Percentiles rank a stretch among this genome's conserved stretches.
phyloP scores from a whole-genome alignment of 1,140 invertebrate species.

The Panagrolaimus sp. region DNA sequence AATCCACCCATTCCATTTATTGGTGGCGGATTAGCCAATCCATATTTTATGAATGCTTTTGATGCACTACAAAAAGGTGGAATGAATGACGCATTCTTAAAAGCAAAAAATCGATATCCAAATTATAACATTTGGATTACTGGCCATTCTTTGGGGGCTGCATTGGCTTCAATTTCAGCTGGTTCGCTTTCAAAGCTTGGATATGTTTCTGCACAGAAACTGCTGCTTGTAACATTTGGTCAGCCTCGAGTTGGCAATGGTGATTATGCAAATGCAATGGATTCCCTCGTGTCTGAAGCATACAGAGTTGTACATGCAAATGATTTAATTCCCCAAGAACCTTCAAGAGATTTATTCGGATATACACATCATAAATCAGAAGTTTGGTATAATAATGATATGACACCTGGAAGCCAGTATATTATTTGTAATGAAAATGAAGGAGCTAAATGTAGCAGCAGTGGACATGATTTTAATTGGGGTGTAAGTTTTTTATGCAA shows the following conservation, averaged over 20 bases:
- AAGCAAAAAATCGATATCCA: constrained; percentile 27
- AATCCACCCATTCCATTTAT: constrained; percentile 21
- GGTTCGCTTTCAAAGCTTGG: constrained; percentile 22
- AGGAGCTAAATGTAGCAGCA: no score
- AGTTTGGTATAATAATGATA: constrained; percentile 44
- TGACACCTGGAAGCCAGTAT: constrained; percentile 7
- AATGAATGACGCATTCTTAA: constrained; percentile 30
- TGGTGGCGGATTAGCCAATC: constrained; percentile 36
- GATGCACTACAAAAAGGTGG: constrained; percentile 30
- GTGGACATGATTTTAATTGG: no score
- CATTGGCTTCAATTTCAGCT: constrained; percentile 41
- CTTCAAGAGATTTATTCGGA: constrained; percentile 32
- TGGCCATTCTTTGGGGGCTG: constrained; percentile 41
- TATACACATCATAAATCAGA: constrained; percentile 43
- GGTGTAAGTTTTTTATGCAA: no score
- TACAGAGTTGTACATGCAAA: constrained; percentile 37
- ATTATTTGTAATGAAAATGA: no score
- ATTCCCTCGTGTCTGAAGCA: constrained; percentile 16
- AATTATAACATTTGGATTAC: constrained; percentile 45
- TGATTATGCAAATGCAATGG: constrained; percentile 32
- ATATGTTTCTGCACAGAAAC: constrained; percentile 6
- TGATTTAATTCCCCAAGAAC: constrained; percentile 42
- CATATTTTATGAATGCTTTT: constrained; percentile 42
- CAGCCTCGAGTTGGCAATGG: constrained; percentile 42
- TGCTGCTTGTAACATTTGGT: constrained; percentile 43